These are phyloP conservation scores for Synanthedon myopaeformis DNA, from an alignment of 2,888 invertebrate species.

Conservation along the genomic window DNA sequence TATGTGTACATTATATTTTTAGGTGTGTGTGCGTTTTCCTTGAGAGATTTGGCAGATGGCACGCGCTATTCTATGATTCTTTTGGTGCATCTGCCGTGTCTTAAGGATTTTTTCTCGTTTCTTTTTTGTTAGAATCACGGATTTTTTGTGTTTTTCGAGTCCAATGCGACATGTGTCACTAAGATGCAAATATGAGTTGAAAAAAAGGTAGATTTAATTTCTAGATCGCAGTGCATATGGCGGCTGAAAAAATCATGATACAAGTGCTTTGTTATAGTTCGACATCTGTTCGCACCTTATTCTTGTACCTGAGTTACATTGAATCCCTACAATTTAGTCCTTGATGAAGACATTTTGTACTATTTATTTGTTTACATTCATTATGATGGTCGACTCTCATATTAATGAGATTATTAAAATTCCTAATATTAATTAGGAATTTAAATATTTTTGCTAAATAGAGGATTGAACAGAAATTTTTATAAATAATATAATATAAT, in stretches of 20 bases:
- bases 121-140: conserved; percentile 38
- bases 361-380: too few relatives aligned
- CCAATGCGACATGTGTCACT: conserved; percentile 52
- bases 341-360: neutral
- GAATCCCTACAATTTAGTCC: neutral
- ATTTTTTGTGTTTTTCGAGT: conserved; percentile 19
- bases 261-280: conserved; percentile 52
- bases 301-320: conserved; percentile 17
- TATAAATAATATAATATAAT: too few relatives aligned
- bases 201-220: conserved; percentile 46
- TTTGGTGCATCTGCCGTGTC: conserved; percentile 60
- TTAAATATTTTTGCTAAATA: too few relatives aligned
- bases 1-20: conserved; percentile 26
- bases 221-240: conserved; percentile 48
- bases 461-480: too few relatives aligned
- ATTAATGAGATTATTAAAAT: too few relatives aligned
- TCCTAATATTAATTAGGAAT: too few relatives aligned
- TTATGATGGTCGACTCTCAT: too few relatives aligned
- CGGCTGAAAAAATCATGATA: conserved; percentile 49
- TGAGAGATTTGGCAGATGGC: conserved; percentile 68
- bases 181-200: conserved; percentile 61
- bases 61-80: conserved; percentile 56
- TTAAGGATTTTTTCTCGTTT: conserved; percentile 33
- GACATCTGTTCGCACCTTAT: conserved; percentile 52
- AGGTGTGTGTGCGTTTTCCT: conserved; percentile 41